Evolutionary conservation across 2,797 vertebrate genomes (phyloP).

Genomic region (Myotis pilosus): DNA sequence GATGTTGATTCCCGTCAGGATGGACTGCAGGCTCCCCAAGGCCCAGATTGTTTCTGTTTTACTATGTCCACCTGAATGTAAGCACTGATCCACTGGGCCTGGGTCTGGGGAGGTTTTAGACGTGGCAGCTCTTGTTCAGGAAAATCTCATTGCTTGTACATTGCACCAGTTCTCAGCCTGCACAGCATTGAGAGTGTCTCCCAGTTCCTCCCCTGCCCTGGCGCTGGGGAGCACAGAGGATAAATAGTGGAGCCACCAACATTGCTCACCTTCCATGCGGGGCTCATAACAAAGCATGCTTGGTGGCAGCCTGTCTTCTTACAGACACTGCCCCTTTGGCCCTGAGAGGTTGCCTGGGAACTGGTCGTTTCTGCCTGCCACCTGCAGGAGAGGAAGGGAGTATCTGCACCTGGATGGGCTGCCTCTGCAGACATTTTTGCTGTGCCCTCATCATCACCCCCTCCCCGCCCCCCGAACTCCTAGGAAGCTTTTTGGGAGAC

Average conservation of each 20-base stretch:
- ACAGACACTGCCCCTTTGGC: constrained; percentile 71
- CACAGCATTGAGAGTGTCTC: constrained; percentile 50
- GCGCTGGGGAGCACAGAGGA: constrained; percentile 19
- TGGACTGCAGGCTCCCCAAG: not conserved
- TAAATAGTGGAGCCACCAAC: constrained; percentile 9
- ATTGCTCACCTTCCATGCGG: constrained; percentile 58
- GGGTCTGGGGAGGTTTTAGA: not conserved
- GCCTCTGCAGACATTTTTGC: constrained; percentile 62
- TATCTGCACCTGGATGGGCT: not conserved
- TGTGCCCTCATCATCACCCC: not conserved
- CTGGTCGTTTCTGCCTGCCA: constrained; percentile 69
- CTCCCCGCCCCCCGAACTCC: accelerated
- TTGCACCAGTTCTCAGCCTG: not conserved
- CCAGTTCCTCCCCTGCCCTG: constrained; percentile 38
- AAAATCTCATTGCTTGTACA: not conserved
- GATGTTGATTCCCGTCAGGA: too few relatives aligned
- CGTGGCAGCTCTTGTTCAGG: not conserved
- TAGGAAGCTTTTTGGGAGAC: not conserved
- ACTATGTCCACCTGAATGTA: not conserved
- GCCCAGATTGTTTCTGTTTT: not conserved
- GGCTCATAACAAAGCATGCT: constrained; percentile 62
- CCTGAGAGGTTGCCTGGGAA: constrained; percentile 65
- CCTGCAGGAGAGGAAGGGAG: constrained; percentile 63
- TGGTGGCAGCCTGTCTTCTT: constrained; percentile 79
- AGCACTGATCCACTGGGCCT: not conserved